These are phyloP conservation scores for Orientallactaga sibirica DNA, from an alignment of 2,797 vertebrate species.

Conservation along the genomic window DNA sequence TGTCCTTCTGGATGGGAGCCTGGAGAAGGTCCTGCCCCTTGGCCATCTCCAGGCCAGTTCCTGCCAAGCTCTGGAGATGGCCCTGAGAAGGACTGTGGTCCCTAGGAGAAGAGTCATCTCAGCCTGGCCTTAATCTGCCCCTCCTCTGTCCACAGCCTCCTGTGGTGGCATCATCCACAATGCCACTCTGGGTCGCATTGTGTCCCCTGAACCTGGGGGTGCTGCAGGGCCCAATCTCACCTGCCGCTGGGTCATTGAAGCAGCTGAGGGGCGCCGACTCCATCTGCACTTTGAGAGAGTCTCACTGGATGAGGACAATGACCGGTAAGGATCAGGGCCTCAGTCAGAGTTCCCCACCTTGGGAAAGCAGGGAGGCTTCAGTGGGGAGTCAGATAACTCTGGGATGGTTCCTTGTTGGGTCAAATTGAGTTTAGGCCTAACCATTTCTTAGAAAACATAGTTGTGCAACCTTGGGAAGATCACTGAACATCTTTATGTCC, in stretches of 20 bases:
- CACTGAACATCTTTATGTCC: background rate
- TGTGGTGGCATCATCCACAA: conserved; percentile 95
- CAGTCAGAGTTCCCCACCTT: background rate
- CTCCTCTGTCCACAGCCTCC: conserved; percentile 87
- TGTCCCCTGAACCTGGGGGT: conserved; percentile 93
- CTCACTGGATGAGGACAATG: conserved; percentile 94
- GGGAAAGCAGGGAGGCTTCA: background rate
- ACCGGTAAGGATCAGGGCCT: conserved; percentile 89
- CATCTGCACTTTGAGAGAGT: conserved; percentile 96
- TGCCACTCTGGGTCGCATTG: conserved; percentile 94
- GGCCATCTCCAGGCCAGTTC: background rate
- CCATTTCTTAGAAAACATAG: background rate
- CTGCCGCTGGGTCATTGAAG: conserved; percentile 96
- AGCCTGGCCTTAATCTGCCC: background rate
- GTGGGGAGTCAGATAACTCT: background rate
- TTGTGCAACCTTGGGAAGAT: background rate
- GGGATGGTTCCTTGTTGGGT: background rate
- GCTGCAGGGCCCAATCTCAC: conserved; percentile 92
- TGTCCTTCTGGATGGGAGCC: background rate
- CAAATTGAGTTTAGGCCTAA: conserved; percentile 4
- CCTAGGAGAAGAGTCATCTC: background rate
- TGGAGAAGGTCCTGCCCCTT: background rate
- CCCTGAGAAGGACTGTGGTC: background rate
- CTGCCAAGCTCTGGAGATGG: background rate
- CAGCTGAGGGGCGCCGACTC: conserved; percentile 93